phyloP scores from a whole-genome alignment of 2,888 invertebrate species.

The Eristalis arbustorum region DNA sequence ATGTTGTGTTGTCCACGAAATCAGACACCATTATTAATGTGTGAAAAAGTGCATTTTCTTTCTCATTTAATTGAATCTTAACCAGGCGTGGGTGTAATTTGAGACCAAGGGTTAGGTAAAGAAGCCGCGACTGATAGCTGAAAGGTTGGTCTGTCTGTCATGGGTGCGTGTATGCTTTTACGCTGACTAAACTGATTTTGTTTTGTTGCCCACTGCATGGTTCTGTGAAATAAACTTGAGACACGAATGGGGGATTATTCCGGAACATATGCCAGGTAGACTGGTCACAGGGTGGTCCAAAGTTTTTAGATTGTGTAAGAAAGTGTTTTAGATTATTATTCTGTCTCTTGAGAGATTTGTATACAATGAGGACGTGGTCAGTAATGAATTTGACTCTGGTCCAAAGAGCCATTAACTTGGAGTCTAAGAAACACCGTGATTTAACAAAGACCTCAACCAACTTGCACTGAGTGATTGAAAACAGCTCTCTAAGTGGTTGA shows the following conservation, averaged over 20 bases:
- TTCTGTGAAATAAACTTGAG: background rate
- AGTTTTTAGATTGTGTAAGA: background rate
- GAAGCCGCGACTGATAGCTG: background rate
- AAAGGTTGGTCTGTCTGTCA: background rate
- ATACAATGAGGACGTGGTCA: no score
- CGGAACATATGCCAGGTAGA: background rate
- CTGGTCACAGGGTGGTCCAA: background rate
- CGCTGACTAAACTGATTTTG: background rate
- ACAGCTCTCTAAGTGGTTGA: no score
- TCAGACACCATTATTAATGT: conserved; percentile 57
- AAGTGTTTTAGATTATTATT: background rate
- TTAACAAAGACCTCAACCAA: no score
- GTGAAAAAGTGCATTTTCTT: conserved; percentile 51
- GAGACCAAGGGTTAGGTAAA: conserved; percentile 11
- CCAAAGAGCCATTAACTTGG: no score
- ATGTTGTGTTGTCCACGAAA: conserved; percentile 62
- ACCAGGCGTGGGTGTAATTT: conserved; percentile 41
- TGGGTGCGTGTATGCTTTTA: background rate
- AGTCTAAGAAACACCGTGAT: no score
- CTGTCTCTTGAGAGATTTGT: background rate
- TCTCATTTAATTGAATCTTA: conserved; percentile 43
- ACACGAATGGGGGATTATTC: background rate
- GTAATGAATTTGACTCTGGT: no score
- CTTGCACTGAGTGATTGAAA: no score
- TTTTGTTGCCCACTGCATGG: background rate